Percentiles rank a stretch among this genome's conserved stretches.
phyloP scores from a whole-genome alignment of 2,888 invertebrate genomes.

The Cheilosia scutellata region DNA sequence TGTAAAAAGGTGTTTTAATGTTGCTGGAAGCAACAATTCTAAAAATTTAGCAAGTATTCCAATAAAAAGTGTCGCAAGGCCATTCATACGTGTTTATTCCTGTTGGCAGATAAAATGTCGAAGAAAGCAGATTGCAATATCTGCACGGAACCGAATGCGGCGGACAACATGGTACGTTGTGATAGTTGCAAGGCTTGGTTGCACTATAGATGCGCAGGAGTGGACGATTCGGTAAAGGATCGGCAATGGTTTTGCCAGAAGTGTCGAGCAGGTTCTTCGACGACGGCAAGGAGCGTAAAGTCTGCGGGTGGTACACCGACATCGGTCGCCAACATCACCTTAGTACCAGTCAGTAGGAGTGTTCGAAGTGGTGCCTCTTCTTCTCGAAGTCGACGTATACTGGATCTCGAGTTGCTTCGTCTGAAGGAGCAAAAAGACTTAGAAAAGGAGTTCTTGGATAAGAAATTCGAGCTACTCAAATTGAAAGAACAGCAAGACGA shows the following conservation, averaged over 20 bases:
- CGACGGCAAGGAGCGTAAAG: neutral
- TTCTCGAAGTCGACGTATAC: neutral
- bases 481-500: neutral
- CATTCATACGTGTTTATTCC: neutral
- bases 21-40: neutral
- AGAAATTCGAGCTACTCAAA: slow-evolving; percentile 1
- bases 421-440: slow-evolving; percentile 2
- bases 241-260: neutral
- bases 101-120: neutral
- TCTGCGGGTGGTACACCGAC: neutral
- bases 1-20: neutral
- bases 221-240: slow-evolving; percentile 23
- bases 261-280: neutral
- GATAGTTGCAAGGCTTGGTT: slow-evolving; percentile 9
- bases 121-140: neutral
- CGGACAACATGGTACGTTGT: slow-evolving; percentile 19
- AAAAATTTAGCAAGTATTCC: neutral
- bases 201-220: slow-evolving; percentile 17
- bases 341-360: neutral
- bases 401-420: slow-evolving; percentile 8
- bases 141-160: neutral
- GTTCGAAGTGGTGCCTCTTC: slow-evolving; percentile 14
- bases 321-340: neutral
- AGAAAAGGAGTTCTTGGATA: slow-evolving; percentile 4
- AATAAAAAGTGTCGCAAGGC: too few relatives aligned